phyloP scores from a whole-genome alignment of 2,888 invertebrate genomes.

The Dryococelus australis region DNA sequence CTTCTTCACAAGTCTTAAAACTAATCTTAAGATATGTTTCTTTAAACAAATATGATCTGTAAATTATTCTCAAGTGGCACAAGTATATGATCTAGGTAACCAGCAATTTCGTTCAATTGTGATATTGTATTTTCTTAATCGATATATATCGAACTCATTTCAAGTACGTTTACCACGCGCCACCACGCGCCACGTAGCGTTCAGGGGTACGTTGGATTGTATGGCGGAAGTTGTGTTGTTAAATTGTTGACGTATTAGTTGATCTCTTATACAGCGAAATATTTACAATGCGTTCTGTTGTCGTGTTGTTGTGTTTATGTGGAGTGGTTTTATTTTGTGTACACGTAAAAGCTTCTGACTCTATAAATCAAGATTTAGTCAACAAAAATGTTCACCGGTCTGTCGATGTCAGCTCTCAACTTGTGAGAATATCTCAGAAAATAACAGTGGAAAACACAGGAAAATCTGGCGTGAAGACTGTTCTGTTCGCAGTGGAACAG shows the following conservation, averaged over 20 bases:
- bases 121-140: too few species aligned
- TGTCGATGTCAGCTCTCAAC: slow-evolving; percentile 87
- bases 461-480: slow-evolving; percentile 72
- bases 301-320: neutral
- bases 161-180: neutral
- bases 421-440: slow-evolving; percentile 83
- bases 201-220: neutral
- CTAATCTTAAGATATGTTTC: too few species aligned
- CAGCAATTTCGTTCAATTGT: too few species aligned
- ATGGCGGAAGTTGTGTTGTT: neutral
- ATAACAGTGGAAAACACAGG: slow-evolving; percentile 86
- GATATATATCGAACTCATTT: too few species aligned
- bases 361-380: slow-evolving; percentile 64
- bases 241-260: neutral
- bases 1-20: too few species aligned
- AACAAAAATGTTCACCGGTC: slow-evolving; percentile 84
- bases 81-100: too few species aligned
- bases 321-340: neutral
- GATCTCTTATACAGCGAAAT: neutral
- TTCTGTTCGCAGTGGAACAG: slow-evolving; percentile 76
- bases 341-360: slow-evolving; percentile 36
- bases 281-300: neutral
- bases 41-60: too few species aligned
- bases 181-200: neutral
- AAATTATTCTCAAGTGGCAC: too few species aligned